Conservation (phyloP, 2,797 vertebrate genomes). For the Pogonophryne albipinna region DNA sequence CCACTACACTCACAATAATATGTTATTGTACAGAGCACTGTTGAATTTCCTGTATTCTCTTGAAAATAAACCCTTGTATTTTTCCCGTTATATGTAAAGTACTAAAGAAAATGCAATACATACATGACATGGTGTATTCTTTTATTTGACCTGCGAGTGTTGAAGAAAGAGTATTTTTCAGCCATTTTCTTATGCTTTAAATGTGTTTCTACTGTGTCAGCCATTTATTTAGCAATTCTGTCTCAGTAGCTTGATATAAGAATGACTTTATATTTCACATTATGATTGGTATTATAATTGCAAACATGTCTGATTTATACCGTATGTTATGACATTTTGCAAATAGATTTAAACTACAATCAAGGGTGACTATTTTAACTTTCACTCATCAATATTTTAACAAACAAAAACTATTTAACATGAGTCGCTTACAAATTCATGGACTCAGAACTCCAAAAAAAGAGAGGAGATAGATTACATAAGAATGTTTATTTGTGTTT, state of each 20-base stretch:
- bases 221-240: slow-evolving; percentile 17
- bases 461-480: background rate
- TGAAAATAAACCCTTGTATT: slow-evolving; percentile 85
- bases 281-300: slow-evolving; percentile 1
- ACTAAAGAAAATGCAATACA: slow-evolving; percentile 88
- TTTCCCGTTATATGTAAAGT: slow-evolving; percentile 86
- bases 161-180: no score
- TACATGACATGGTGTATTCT: slow-evolving; percentile 58
- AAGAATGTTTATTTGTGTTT: background rate
- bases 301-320: slow-evolving; percentile 14
- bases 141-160: slow-evolving; percentile 30
- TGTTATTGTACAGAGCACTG: slow-evolving; percentile 88
- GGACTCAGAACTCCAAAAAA: background rate
- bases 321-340: background rate
- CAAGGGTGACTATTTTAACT: slow-evolving; percentile 6
- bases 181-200: no score
- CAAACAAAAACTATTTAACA: background rate
- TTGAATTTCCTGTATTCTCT: slow-evolving; percentile 86
- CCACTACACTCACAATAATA: slow-evolving; percentile 72
- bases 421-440: background rate
- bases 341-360: background rate
- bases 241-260: background rate
- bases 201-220: background rate
- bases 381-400: background rate
- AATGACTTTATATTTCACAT: background rate